phyloP scores from a whole-genome alignment of 2,888 invertebrate species.

The Eupithecia dodoneata region DNA sequence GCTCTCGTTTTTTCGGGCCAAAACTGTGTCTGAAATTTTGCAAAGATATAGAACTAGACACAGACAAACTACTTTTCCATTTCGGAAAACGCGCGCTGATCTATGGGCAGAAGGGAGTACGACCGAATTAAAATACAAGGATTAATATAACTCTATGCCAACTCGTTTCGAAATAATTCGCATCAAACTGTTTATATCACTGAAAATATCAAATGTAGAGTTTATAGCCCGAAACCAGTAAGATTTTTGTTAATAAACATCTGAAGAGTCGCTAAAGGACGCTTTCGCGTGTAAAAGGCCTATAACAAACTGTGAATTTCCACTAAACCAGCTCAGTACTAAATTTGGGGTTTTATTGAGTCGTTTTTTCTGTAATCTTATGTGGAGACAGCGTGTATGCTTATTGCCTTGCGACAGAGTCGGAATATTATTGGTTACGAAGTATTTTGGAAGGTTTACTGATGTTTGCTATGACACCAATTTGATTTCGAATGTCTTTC shows the following conservation, averaged over 20 bases:
- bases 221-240: conserved; percentile 24
- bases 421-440: conserved; percentile 35
- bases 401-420: conserved; percentile 43
- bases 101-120: not conserved
- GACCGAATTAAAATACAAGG: not conserved
- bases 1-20: too few relatives aligned
- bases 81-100: not conserved
- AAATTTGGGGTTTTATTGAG: conserved; percentile 62
- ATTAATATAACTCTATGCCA: not conserved
- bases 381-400: conserved; percentile 51
- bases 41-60: not conserved
- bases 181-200: conserved; percentile 26
- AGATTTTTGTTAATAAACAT: conserved; percentile 45
- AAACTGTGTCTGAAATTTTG: not conserved
- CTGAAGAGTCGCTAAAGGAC: conserved; percentile 60
- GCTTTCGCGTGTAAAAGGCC: conserved; percentile 67
- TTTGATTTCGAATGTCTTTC: conserved; percentile 1
- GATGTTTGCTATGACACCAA: conserved; percentile 12
- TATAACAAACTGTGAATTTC: conserved; percentile 64
- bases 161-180: not conserved
- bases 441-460: conserved; percentile 14
- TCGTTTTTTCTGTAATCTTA: conserved; percentile 53
- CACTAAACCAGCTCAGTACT: conserved; percentile 55
- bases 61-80: not conserved
- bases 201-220: conserved; percentile 28